Base-by-base conservation (phyloP, 2,888 invertebrate species). In the Stenolophus ochropezus region DNA sequence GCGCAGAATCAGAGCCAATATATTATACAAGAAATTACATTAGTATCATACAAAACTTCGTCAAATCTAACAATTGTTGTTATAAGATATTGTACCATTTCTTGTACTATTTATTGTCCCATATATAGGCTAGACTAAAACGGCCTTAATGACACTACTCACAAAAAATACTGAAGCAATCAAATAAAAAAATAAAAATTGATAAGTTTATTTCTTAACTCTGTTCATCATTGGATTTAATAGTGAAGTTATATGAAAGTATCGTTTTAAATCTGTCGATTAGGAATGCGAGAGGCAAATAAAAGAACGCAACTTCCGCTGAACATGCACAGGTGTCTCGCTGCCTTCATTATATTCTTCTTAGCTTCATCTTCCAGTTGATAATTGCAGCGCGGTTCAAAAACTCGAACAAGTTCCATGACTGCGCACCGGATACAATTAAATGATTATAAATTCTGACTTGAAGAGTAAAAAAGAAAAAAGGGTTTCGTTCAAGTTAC, bases 321-420 rank as follows among this genome's bases (percentile, higher is more conserved):
- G 18, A 11, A 56, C 20, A 11, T 20, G 21, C 21, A 20, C 56
- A 56, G 56, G 56, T 56, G 56, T 56, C 56, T 56, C 56, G 56
- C 56, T 56, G 20, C 20, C 56, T 53, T 18, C 18, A 53, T 16
- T 18, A 8, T 20, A 11, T 11, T 18, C 20, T 18, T 56, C 56
- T 20, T 18, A 56, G 56, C 56, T 51, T 51, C 51, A 56, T 56
- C 56, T 56, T 56, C 20, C 20, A 56, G 20, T 56, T 21, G 56
- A 56, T 56, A 56, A 56, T 56, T 56, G 21, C 56, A 20, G 18
- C 56, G 11, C 56, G 56, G 21, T 56, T 56, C 56, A 56, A 4
- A 56, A 20, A 56, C 56, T 56, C 20, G 33, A 65, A 27, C 25
- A 65, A 65, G 65, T 65, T 65, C 27, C 65, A 65, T 65, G 25